Evolutionary conservation across 2,797 vertebrate genomes (phyloP), one percentile per base, ranked within the genome.

Genomic region (Halcyon chelicuti): DNA sequence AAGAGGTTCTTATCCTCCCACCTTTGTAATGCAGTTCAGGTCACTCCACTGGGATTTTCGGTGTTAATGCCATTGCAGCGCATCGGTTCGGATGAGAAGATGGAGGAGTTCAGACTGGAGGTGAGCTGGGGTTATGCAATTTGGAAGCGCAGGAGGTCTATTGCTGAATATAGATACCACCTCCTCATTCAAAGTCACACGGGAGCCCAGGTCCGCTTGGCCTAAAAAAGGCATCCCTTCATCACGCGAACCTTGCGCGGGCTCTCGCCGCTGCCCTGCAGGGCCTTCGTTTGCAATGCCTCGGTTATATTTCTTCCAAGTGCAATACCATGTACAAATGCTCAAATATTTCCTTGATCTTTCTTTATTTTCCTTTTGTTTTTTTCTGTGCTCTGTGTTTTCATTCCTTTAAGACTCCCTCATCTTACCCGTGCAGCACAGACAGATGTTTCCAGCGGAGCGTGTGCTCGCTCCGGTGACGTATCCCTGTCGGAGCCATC

Each of bases 21-120:
- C 90, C 94, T 90, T 61, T 76, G 93, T 78, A 87, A 88, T 87
- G 81, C 77, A 70, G 66, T 78, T 81, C 82, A 79, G 92, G 85
- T 85, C 58, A 33, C 55, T 54, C 72, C 18, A 2, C 74, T 82
- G 80, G 90, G 93, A 74, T 85, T 91, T 2, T 47, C 58, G 83
- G 72, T 60, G 31, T 88, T 79, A 82, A 88, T 78, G 66, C 65
- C 77, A 52, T 23, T 52, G 46, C 86, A 47, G 0, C 40, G 72
- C 54, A 6, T 63, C 44, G 1, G 26, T 51, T 68, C 44, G 40
- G 76, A 60, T 35, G 89, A 39, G 86, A 8, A 40, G 63, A 75
- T 60, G 78, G 57, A 70, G 57, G 42, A 75, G 75, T 51, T 92
- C 71, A 74, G 55, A 15, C 67, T 2, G 2, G 61, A 47, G 88